Evolutionary conservation across 2,113 vertebrate species (phyloP).

Genomic region (Lamprologus speciosus): DNA sequence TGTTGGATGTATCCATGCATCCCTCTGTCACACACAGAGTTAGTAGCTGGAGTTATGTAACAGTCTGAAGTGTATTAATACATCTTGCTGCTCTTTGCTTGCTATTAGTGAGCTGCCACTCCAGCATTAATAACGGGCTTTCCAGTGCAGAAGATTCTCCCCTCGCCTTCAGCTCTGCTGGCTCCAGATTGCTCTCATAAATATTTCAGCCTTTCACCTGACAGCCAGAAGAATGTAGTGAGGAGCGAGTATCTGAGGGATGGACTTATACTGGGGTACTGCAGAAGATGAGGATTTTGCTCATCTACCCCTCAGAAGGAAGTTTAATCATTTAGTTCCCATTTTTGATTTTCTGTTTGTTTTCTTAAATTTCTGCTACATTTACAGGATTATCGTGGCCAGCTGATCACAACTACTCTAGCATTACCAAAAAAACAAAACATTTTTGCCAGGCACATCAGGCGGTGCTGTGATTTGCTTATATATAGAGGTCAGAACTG

Average conservation of each 20-base stretch:
- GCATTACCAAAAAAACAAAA: not conserved
- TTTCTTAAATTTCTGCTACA: not conserved
- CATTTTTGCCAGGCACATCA: not conserved
- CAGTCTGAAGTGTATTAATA: not conserved
- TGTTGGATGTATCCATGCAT: not conserved
- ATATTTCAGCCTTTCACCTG: not conserved
- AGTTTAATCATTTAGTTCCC: not conserved
- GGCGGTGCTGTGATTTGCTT: not conserved
- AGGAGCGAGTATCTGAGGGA: not conserved
- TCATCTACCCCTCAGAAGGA: not conserved
- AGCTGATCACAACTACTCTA: not conserved
- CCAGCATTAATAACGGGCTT: not conserved
- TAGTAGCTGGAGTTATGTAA: not conserved
- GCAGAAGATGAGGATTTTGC: not conserved
- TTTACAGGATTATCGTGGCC: not conserved
- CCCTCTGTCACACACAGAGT: not conserved
- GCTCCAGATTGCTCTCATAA: not conserved
- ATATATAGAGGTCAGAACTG: fast-evolving
- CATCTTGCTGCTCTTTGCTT: not conserved
- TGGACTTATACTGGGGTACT: not conserved
- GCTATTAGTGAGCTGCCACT: not conserved
- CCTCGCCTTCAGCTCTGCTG: not conserved
- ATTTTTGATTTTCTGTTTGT: not conserved
- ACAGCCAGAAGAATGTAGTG: not conserved
- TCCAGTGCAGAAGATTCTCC: not conserved